phyloP scores from a whole-genome alignment of 2,888 invertebrate species.

The Caenorhabditis sp. region DNA sequence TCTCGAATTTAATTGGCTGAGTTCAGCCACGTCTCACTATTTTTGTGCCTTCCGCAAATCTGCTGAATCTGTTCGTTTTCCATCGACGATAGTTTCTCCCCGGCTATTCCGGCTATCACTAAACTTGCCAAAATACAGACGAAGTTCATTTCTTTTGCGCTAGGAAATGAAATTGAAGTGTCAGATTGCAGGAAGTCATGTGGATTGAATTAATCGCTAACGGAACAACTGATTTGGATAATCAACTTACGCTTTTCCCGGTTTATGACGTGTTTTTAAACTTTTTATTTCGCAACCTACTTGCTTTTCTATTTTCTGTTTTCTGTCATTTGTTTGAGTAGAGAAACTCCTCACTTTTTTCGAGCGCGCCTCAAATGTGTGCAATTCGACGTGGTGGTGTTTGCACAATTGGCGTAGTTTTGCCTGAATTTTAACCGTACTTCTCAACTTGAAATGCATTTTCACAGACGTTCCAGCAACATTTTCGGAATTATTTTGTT shows the following conservation, averaged over 20 bases:
- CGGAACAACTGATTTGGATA: too few relatives aligned
- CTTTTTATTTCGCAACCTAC: background rate
- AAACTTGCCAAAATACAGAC: background rate
- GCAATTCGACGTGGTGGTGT: slow-evolving; percentile 24
- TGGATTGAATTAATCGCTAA: too few relatives aligned
- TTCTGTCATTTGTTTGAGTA: background rate
- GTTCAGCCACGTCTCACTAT: background rate
- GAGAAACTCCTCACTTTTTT: background rate
- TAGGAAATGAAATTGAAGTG: background rate
- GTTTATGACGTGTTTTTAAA: too few relatives aligned
- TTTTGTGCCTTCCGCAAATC: slow-evolving; percentile 5
- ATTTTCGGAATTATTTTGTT: too few relatives aligned
- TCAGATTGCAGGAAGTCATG: too few relatives aligned
- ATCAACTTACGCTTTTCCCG: too few relatives aligned
- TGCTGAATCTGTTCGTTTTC: slow-evolving; percentile 35
- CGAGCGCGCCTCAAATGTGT: background rate
- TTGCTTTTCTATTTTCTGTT: background rate
- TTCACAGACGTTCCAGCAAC: background rate
- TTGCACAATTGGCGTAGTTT: slow-evolving; percentile 6
- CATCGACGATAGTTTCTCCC: background rate
- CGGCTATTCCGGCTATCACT: background rate
- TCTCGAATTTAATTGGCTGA: too few relatives aligned
- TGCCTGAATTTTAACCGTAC: background rate
- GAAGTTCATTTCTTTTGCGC: background rate
- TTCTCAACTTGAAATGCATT: background rate